A percentile compares a stretch with the other conserved stretches of the same genome.
Conservation (phyloP, 2,797 vertebrate species). For the Arrhamphus sclerolepis region DNA sequence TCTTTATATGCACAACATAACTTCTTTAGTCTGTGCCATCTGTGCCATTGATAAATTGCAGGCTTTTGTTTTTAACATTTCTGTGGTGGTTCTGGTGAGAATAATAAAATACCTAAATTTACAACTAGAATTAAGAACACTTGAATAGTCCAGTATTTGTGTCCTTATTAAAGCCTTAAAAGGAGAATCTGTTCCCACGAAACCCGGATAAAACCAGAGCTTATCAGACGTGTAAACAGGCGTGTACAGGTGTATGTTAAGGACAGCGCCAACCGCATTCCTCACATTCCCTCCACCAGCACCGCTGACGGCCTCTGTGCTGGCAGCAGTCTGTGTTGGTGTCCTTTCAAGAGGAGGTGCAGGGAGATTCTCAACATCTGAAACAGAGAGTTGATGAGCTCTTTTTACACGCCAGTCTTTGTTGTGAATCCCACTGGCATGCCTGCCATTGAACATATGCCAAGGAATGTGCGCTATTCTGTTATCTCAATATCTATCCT, state of each 20-base stretch:
- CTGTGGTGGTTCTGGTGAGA: no score
- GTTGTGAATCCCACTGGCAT: background rate
- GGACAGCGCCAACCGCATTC: conserved; percentile 4
- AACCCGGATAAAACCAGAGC: no score
- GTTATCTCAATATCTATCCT: conserved; percentile 6
- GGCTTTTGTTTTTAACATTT: no score
- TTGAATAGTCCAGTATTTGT: no score
- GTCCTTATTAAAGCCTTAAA: no score
- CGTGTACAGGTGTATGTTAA: conserved; percentile 3
- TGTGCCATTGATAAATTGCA: no score
- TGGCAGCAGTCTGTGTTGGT: background rate
- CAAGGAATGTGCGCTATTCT: background rate
- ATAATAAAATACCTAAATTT: no score
- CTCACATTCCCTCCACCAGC: conserved; percentile 10
- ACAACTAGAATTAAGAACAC: no score
- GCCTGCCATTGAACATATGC: conserved; percentile 4
- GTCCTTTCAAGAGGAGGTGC: background rate
- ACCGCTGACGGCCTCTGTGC: background rate
- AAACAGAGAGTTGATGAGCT: background rate
- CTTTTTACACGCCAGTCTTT: background rate
- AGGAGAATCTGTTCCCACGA: no score
- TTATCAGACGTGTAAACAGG: background rate
- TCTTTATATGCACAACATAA: no score
- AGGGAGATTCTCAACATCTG: background rate
- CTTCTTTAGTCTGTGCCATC: no score